Evolutionary conservation across 2,888 invertebrate genomes (phyloP), one percentile per base, ranked within the genome.

Genomic region (Perdita meconis): DNA sequence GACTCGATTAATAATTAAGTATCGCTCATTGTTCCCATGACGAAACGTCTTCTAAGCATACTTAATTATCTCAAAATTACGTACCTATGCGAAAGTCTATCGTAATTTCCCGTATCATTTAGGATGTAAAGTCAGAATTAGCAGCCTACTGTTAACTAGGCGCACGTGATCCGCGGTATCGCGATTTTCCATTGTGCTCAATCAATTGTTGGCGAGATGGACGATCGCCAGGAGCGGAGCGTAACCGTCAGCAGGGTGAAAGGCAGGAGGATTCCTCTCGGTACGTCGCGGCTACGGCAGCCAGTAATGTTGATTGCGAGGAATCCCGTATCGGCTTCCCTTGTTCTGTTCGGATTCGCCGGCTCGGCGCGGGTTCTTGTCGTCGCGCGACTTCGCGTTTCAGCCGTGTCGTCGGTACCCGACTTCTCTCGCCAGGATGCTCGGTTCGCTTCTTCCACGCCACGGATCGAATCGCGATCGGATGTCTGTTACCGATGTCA

Each of bases 281-380:
- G 74, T 82, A 77, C 79, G 61, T 77, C 65, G 71, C 75, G 80
- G 72, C 70, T 80, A 74, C 79, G 80, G 73, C 75, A 71, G 85
- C 60, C 79, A 85, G 86, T 84, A 88, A 90, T 84, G 90, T 89
- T 89, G 90, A 90, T 90, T 90, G 89, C 87, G 63, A 72, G 86
- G 88, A 87, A 88, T 87, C 82, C 80, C 44, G 80, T 75, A 76
- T 85, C 79, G 82, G 64, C 66, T 71, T 51, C 67, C 70, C 69
- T 76, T 65, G 30, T 67, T 60, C 68, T 57, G 57, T 53, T 67
- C 70, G 40, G 34, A 57, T 50, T 65, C 74, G 34, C 34, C 61
- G 34, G 38, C 22, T 34, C 34, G 22, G 64, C 44, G 26, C 64
- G 70, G 50, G 67, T 83, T 81, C 82, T 83, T 82, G 74, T 74